phyloP scores from a whole-genome alignment of 2,888 invertebrate genomes.

The Stegophylla sp. region DNA sequence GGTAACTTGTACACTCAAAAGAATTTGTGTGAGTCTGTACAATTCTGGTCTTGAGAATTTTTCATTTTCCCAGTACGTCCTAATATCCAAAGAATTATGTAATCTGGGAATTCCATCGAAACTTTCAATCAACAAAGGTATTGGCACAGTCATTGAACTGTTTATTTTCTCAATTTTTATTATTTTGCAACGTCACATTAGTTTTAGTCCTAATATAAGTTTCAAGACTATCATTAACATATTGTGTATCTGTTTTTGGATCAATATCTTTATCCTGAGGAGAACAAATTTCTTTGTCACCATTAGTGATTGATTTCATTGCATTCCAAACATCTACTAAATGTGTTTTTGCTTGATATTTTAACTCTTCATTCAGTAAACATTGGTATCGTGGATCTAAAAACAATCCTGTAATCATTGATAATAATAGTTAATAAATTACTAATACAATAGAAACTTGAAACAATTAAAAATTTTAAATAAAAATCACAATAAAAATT shows the following conservation, averaged over 20 bases:
- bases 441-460: slow-evolving; percentile 8
- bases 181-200: neutral
- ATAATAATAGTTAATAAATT: too few species aligned
- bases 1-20: too few species aligned
- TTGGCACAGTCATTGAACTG: too few species aligned
- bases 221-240: neutral
- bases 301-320: neutral
- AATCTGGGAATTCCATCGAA: neutral
- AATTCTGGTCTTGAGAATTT: too few species aligned
- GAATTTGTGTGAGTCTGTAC: too few species aligned
- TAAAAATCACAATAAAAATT: neutral
- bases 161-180: neutral
- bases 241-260: neutral
- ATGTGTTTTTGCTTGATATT: neutral
- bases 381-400: neutral
- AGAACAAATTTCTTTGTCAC: neutral
- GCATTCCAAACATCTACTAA: neutral
- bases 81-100: too few species aligned
- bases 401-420: too few species aligned
- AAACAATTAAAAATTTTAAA: neutral
- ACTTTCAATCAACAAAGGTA: neutral
- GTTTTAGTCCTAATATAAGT: neutral
- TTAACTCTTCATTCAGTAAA: neutral
- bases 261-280: neutral
- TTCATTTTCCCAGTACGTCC: too few species aligned